These are phyloP conservation scores for Eupeodes latifasciatus DNA, from an alignment of 2,888 invertebrate species.

Conservation along the genomic window DNA sequence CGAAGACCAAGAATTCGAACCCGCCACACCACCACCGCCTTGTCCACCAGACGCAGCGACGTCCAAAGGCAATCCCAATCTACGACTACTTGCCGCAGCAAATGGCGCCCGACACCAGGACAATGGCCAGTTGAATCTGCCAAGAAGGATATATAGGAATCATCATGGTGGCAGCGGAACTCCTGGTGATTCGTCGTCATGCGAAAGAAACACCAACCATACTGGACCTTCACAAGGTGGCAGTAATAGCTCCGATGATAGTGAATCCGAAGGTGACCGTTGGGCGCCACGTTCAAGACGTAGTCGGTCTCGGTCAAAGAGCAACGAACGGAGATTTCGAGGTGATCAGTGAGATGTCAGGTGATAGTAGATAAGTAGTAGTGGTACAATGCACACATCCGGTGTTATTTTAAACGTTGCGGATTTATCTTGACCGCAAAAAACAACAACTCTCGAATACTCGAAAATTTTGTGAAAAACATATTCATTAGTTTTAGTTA, in stretches of 20 bases:
- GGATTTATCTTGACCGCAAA: constrained; percentile 57
- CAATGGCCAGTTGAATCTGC: constrained; percentile 56
- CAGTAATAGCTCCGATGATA: constrained; percentile 78
- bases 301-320: constrained; percentile 79
- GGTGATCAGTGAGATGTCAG: constrained; percentile 72
- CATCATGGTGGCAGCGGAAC: constrained; percentile 54
- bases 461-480: constrained; percentile 71
- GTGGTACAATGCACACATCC: constrained; percentile 56
- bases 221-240: constrained; percentile 54
- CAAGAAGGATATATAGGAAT: constrained; percentile 67
- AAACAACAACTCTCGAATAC: constrained; percentile 48
- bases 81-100: constrained; percentile 65
- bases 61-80: constrained; percentile 74
- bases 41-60: constrained; percentile 77
- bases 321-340: constrained; percentile 78
- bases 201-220: constrained; percentile 68
- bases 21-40: constrained; percentile 78
- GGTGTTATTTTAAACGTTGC: constrained; percentile 46
- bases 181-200: constrained; percentile 63
- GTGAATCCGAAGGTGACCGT: constrained; percentile 78
- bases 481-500: constrained; percentile 75
- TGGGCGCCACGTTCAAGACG: constrained; percentile 78
- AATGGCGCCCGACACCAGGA: constrained; percentile 68
- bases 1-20: constrained; percentile 79
- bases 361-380: constrained; percentile 69